phyloP scores from a whole-genome alignment of 2,888 invertebrate species.

The Agonopterix alstromeriana region DNA sequence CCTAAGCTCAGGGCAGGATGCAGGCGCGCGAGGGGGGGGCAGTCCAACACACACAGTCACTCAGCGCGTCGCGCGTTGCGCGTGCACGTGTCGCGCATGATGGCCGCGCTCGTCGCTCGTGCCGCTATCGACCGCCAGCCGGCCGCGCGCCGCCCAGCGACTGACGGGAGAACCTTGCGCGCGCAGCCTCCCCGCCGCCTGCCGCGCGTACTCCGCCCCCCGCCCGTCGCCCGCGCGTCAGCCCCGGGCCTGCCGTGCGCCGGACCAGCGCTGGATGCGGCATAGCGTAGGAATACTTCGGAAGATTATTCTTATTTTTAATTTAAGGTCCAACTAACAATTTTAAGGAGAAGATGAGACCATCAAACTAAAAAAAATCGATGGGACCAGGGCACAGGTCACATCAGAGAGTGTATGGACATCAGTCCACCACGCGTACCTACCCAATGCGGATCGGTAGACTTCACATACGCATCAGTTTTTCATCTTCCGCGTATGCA shows the following conservation, averaged over 20 bases:
- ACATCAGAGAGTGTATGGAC: too few species aligned
- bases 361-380: too few species aligned
- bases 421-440: too few species aligned
- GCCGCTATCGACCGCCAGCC: slow-evolving; percentile 70
- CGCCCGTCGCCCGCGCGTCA: slow-evolving; percentile 12
- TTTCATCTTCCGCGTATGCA: too few species aligned
- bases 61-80: slow-evolving; percentile 50
- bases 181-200: slow-evolving; percentile 48
- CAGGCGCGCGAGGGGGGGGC: slow-evolving; percentile 15
- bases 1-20: slow-evolving; percentile 38
- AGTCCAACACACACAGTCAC: slow-evolving; percentile 32
- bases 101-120: slow-evolving; percentile 51
- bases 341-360: too few species aligned
- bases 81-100: slow-evolving; percentile 57
- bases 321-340: too few species aligned
- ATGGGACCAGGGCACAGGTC: too few species aligned
- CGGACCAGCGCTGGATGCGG: slow-evolving; percentile 14
- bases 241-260: slow-evolving; percentile 19
- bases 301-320: too few species aligned
- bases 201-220: slow-evolving; percentile 14
- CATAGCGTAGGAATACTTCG: background rate
- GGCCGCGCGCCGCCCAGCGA: slow-evolving; percentile 64
- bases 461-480: too few species aligned
- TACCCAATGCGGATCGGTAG: too few species aligned
- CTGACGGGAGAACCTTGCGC: slow-evolving; percentile 62